Base-by-base conservation (phyloP, 2,113 vertebrate genomes). In the Clarias batrachus region DNA sequence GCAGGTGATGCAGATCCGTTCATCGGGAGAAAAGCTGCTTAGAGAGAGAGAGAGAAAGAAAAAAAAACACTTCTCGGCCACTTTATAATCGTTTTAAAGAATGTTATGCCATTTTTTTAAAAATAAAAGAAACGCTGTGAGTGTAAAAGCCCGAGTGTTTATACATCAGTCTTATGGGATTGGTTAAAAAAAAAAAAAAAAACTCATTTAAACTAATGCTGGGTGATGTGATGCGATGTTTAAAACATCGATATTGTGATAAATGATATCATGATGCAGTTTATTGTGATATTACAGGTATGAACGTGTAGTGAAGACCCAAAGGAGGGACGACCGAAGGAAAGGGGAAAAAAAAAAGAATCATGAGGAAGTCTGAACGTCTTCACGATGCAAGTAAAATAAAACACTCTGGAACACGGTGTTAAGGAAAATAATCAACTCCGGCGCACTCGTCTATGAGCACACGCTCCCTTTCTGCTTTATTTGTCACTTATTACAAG, bases 1-100 rank as follows among this genome's bases (percentile, higher is more conserved):
- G 80, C 86, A 87, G 83, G 87, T 88, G 86, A 77, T 41, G 80
- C 30, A 81, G 23, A 25, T 12, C 10, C 17, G 21, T 41, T 73
- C 33, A 21, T 73, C 70, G 41, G 8, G 19, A 9, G 19, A 73
- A 73, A 73, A 41, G 33, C 70, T 37, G 68, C 30, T 37, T 71
- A 23, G 37, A 48, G 37, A 84, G 33, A 37, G 2, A 37, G 33
- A 41, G 41, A 41, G 41, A 41, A 5, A 41, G 41, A 41, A 5
- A 41, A 6, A 41, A 41, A 41, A 74, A 71, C 74, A n/a, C 62
- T 56, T 59, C 74, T 19, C 37, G 65, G 73, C 62, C 54, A 30
- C 63, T 48, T 48, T 48, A 8, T 48, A 48, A 48, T 0, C 48
- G 48, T 7, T 86, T 86, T 86, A 86, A 86, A 59, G 85, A 80